phyloP scores from a whole-genome alignment of 2,797 vertebrate genomes.

The Hypotaenidia philippensis region DNA sequence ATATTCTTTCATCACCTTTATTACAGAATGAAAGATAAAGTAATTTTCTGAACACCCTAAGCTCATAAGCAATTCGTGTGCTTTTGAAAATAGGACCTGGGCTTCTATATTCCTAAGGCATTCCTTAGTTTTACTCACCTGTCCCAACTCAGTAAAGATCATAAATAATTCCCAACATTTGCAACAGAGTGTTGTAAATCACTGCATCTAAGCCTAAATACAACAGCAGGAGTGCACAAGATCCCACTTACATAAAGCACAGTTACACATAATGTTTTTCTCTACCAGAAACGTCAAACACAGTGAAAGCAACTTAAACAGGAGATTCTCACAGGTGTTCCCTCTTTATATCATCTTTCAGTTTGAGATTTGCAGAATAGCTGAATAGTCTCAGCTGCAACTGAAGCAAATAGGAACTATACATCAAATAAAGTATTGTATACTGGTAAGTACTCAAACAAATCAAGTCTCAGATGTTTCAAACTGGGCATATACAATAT shows the following conservation, averaged over 20 bases:
- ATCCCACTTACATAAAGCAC: not conserved
- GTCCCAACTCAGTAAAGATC: not conserved
- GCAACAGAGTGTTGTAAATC: not conserved
- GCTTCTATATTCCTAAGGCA: not conserved
- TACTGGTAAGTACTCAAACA: not conserved
- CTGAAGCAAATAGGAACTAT: not conserved
- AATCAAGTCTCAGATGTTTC: slow-evolving; percentile 6
- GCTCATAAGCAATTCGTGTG: not conserved
- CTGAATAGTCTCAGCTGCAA: slow-evolving; percentile 17
- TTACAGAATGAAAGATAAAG: not conserved
- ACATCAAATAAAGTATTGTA: not conserved
- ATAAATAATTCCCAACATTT: not conserved
- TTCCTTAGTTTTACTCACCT: not conserved
- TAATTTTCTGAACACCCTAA: not conserved
- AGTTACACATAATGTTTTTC: not conserved
- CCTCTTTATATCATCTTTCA: not conserved
- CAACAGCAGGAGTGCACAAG: not conserved
- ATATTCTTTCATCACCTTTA: slow-evolving; percentile 34
- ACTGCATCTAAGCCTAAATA: not conserved
- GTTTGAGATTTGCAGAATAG: not conserved
- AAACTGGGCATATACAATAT: not conserved
- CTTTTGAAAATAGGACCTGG: not conserved
- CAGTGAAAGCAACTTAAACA: not conserved
- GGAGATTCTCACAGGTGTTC: not conserved
- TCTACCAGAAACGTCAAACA: not conserved